Conservation (phyloP, 2,888 invertebrate species). For the Nudaria mundana region DNA sequence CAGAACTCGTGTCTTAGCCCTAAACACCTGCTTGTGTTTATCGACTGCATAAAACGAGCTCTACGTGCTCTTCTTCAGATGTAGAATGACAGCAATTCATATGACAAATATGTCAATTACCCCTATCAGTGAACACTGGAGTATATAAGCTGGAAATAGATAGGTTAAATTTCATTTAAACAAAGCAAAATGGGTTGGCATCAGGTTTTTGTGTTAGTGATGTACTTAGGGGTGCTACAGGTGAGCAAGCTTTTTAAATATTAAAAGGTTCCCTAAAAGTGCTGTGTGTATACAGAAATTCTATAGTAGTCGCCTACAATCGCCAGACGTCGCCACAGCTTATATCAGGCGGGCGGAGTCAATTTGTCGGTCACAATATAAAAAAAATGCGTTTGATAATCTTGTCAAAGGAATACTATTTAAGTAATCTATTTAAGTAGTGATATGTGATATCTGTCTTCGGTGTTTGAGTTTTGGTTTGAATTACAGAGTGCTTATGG, state of each 20-base stretch:
- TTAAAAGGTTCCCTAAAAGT: not conserved
- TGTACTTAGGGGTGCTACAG: conserved; percentile 46
- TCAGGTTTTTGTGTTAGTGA: conserved; percentile 35
- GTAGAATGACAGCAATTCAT: conserved; percentile 27
- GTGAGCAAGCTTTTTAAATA: conserved; percentile 33
- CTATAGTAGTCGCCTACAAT: no score
- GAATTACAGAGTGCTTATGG: no score
- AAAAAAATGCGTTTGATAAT: no score
- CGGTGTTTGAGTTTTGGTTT: no score
- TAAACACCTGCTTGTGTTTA: conserved; percentile 32
- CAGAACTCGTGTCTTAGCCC: conserved; percentile 2
- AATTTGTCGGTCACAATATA: no score
- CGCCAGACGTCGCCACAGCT: no score
- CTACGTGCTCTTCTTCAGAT: conserved; percentile 43
- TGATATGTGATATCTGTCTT: no score
- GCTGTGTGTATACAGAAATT: not conserved
- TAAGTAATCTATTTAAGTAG: no score
- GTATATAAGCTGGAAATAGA: conserved; percentile 46
- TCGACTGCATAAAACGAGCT: conserved; percentile 25
- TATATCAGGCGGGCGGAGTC: no score
- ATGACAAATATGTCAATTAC: conserved; percentile 43
- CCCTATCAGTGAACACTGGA: conserved; percentile 36
- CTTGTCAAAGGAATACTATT: no score
- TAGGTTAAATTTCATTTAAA: conserved; percentile 20
- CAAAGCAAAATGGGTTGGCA: conserved; percentile 45